phyloP scores from a whole-genome alignment of 2,797 vertebrate genomes.

The Pogoniulus pusillus region DNA sequence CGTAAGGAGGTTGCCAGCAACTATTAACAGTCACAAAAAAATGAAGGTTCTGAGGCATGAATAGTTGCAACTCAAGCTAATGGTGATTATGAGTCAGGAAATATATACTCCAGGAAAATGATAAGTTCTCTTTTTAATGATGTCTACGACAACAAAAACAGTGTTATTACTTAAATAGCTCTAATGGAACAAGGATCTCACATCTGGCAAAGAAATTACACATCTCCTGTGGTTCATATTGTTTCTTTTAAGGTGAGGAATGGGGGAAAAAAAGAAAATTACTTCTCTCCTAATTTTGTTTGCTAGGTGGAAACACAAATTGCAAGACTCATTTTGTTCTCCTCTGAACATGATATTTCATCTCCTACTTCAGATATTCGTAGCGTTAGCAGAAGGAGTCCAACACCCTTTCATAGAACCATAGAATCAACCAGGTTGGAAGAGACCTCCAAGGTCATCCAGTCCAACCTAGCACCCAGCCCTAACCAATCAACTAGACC shows the following conservation, averaged over 20 bases:
- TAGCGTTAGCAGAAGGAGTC: not conserved
- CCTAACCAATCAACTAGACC: too few relatives aligned
- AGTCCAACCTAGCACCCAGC: too few relatives aligned
- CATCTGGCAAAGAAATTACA: not conserved
- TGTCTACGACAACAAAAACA: not conserved
- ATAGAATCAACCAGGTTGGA: too few relatives aligned
- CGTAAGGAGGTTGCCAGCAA: not conserved
- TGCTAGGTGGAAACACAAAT: not conserved
- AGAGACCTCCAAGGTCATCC: too few relatives aligned
- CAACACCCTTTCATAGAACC: not conserved
- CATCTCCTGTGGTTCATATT: not conserved
- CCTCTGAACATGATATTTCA: not conserved
- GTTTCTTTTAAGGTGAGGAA: not conserved
- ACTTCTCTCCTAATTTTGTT: not conserved
- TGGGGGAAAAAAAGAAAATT: not conserved
- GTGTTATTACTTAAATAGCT: not conserved
- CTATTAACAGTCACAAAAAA: not conserved
- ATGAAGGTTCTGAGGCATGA: not conserved
- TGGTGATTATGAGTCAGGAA: conserved; percentile 21
- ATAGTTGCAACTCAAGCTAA: not conserved
- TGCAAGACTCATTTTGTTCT: not conserved
- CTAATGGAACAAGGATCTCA: not conserved
- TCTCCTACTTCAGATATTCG: not conserved
- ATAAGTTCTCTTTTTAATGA: not conserved
- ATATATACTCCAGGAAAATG: conserved; percentile 10